Base-by-base conservation (phyloP, 2,888 invertebrate genomes). In the Lasioglossum malachurum region DNA sequence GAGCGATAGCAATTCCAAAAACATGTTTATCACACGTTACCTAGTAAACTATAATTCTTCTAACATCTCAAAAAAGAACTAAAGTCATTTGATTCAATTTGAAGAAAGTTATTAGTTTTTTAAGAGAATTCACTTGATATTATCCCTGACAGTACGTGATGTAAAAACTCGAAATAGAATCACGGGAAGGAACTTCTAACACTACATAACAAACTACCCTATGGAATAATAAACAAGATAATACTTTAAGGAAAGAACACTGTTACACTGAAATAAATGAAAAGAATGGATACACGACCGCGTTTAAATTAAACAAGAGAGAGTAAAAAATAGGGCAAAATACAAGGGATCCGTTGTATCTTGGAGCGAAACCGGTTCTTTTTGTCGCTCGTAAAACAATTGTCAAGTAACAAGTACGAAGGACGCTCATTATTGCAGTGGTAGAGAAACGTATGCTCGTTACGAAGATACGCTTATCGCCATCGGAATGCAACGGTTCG, bases 381-480 rank as follows among this genome's bases (percentile, higher is more conserved):
- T 80, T 84, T 77, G 69, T 81, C 78, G 31, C 46, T 74, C 71
- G 67, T 35, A 69, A 87, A 74, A 81, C 86, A 89, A 81, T 88
- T 81, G 76, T 64, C 77, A 46, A 73, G 67, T 75, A 77, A 71
- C 76, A 57, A 82, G 75, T 53, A 35, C 82, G 82, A 84, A 82
- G 87, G 82, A 81, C 82, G 82, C 64, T 89, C 76, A 57, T 87
- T 83, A 83, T 76, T 57, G 76, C 78, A 74, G 83, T 84, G 69
- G 76, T 38, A 80, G 75, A 80, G 78, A 76, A 78, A 78, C 82
- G 87, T 76, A 67, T 77, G 82, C 88, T 88, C 89, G 83, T 91
- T 90, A 92, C 81, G 75, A 89, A 89, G 90, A 92, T 92, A 92
- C 82, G 90, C 90, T 92, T 92, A 92, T 92, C 92, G 86, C 67